These are phyloP conservation scores for Apomyelois bistriatella DNA, from an alignment of 2,888 invertebrate genomes.

Conservation along the genomic window DNA sequence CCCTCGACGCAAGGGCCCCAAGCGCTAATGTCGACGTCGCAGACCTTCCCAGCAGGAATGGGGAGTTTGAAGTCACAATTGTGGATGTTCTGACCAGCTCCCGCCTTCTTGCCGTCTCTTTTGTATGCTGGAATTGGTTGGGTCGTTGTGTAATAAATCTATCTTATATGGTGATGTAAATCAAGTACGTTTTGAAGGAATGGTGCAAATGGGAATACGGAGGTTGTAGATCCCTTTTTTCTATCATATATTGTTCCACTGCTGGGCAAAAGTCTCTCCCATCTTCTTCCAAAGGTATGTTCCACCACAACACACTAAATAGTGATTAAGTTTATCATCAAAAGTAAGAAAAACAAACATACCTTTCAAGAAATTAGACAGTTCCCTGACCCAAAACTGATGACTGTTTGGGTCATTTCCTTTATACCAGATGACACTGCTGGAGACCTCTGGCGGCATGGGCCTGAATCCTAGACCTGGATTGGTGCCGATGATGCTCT, in stretches of 20 bases:
- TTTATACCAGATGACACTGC: constrained; percentile 97
- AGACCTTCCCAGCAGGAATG: constrained; percentile 87
- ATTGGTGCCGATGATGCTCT: constrained; percentile 95
- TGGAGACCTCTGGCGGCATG: constrained; percentile 92
- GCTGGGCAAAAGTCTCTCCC: too few species aligned
- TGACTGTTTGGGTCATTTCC: constrained; percentile 88
- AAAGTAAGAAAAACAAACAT: too few species aligned
- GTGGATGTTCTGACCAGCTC: constrained; percentile 86
- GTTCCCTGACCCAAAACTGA: constrained; percentile 87
- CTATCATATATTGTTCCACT: too few species aligned
- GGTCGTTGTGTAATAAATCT: too few species aligned
- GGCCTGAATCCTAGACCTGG: constrained; percentile 98
- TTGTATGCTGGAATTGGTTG: constrained; percentile 79
- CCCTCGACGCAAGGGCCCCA: constrained; percentile 91
- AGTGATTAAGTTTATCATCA: too few species aligned
- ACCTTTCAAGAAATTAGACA: constrained; percentile 90
- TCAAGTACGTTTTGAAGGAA: too few species aligned
- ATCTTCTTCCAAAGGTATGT: too few species aligned
- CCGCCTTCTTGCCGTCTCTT: constrained; percentile 85
- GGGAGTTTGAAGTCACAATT: constrained; percentile 87
- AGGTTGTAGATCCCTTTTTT: too few species aligned
- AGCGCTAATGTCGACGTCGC: constrained; percentile 90
- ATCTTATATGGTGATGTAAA: too few species aligned
- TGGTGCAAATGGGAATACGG: too few species aligned
- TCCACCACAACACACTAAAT: too few species aligned